Percentiles rank a stretch among this genome's conserved stretches.
Evolutionary conservation across 2,113 vertebrate species (phyloP).

Genomic region (Actenoides hombroni): DNA sequence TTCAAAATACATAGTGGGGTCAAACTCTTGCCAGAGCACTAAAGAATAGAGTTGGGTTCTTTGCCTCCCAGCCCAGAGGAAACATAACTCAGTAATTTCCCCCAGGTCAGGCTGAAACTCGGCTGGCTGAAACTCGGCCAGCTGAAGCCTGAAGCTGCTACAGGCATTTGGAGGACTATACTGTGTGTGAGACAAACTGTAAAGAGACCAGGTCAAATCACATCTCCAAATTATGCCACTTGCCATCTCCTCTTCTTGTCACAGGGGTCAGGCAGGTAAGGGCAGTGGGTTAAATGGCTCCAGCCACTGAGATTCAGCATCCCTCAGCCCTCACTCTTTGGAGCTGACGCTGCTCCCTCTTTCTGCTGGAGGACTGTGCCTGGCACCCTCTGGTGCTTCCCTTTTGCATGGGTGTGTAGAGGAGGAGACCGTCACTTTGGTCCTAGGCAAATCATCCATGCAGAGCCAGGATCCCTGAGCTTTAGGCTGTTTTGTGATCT

Average conservation of each 20-base stretch:
- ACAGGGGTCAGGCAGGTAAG: rapidly evolving
- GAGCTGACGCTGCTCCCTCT: rapidly evolving
- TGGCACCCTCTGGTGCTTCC: rapidly evolving
- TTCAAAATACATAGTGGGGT: not conserved
- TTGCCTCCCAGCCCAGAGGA: not conserved
- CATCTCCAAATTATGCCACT: not conserved
- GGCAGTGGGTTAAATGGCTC: not conserved
- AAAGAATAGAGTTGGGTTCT: not conserved
- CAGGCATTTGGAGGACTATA: not conserved
- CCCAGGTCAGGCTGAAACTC: not conserved
- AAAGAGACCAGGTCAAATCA: not conserved
- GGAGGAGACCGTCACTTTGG: not conserved
- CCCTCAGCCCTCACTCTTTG: rapidly evolving
- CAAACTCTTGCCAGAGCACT: not conserved
- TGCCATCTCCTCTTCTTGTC: not conserved
- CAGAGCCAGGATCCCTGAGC: not conserved
- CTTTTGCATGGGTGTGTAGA: not conserved
- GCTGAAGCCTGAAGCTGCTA: not conserved
- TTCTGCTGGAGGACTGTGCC: not conserved
- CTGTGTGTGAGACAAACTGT: not conserved
- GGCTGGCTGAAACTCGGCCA: not conserved
- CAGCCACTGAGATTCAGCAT: not conserved
- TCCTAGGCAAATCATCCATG: not conserved
- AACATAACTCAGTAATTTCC: not conserved
- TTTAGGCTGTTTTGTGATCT: not conserved